Percentiles rank a stretch among this genome's conserved stretches.
Conservation (phyloP, 1,140 invertebrate genomes). For the Micrasema minimum region DNA sequence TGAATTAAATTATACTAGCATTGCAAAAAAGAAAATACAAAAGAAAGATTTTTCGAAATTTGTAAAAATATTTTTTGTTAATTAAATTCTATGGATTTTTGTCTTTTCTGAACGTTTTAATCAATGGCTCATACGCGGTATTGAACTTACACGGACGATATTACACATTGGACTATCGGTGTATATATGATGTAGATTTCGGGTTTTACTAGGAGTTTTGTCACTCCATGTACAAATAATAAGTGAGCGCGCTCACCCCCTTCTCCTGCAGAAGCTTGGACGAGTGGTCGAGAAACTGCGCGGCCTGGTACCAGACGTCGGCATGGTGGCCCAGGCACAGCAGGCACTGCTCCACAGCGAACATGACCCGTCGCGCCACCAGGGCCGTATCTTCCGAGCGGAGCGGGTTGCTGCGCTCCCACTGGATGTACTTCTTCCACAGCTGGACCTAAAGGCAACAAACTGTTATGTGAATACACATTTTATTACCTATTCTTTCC, state of each 20-base stretch:
- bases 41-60: too few relatives aligned
- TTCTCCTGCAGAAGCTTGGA: constrained; percentile 93
- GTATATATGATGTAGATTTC: too few relatives aligned
- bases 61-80: too few relatives aligned
- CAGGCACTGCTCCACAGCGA: constrained; percentile 98
- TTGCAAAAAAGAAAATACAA: too few relatives aligned
- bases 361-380: constrained; percentile 95
- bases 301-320: constrained; percentile 99
- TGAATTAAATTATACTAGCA: too few relatives aligned
- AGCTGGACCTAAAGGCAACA: constrained; percentile 81
- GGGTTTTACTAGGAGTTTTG: too few relatives aligned
- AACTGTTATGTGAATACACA: not conserved
- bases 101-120: too few relatives aligned
- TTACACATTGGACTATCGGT: too few relatives aligned
- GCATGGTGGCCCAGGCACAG: constrained; percentile 97
- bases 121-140: too few relatives aligned
- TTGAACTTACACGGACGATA: too few relatives aligned
- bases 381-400: constrained; percentile 94
- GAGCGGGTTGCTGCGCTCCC: constrained; percentile 97
- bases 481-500: not conserved
- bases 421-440: constrained; percentile 99
- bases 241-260: constrained; percentile 77
- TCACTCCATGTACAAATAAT: too few relatives aligned
- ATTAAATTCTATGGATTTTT: too few relatives aligned
- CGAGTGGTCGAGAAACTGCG: constrained; percentile 94